Evolutionary conservation across 2,113 vertebrate species (phyloP), one percentile per base, ranked within the genome.

Genomic region (Ramphastos sulfuratus): DNA sequence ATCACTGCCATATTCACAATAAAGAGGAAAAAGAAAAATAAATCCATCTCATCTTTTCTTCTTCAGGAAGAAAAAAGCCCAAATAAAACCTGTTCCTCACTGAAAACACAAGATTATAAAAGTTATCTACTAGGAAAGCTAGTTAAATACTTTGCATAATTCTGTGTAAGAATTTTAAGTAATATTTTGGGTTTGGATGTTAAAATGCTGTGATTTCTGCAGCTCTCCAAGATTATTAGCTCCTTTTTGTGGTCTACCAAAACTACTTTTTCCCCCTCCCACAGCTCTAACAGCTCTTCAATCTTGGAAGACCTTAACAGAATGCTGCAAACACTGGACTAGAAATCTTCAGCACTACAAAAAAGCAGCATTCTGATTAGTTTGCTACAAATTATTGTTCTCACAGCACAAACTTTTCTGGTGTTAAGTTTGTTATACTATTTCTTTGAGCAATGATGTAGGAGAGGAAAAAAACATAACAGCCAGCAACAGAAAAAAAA

Each of bases 231-330:
- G 17, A 37, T 19, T 8, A 42, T 19, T 8, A 42, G 21, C 58
- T 78, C 48, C 31, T 59, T 55, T 89, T 7, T 52, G 28, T 67
- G 77, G 65, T 70, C 8, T 31, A 55, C n/a, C 20, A 75, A 64
- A 8, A 27, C 2, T 13, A 0, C 31, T 15, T 8, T 0, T 0
- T 0, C 2, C 1, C 1, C 4, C 14, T 5, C 11, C 6, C 30
- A 6, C 30, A 60, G 50, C 39, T 30, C 25, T 24, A 76, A 25
- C 15, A 67, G 42, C 37, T 55, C 56, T 37, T 64, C 72, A 63
- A 66, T 16, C 69, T 64, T 69, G 24, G 10, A 75, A 90, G 33
- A 67, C 16, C 24, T 48, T 31, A n/a, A 63, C 59, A 92, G 64
- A 72, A 15, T 0, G 1, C 48, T n/a, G 33, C 21, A 56, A 12